Conservation (phyloP, 2,113 vertebrate species). For the Otocyon megalotis region DNA sequence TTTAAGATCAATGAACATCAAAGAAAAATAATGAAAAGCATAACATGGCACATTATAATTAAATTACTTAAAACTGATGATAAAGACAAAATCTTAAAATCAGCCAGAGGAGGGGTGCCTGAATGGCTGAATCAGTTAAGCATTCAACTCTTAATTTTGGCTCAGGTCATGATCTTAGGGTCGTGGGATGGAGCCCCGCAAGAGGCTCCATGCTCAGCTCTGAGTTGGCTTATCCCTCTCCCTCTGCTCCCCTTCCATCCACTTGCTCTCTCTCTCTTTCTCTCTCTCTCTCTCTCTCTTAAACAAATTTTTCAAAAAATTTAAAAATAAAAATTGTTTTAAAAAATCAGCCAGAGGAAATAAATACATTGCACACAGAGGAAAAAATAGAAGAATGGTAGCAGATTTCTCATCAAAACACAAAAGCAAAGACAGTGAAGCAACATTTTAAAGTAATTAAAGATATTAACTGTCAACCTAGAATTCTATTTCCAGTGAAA, state of each 20-base stretch:
- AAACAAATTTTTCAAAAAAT: neutral
- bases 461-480: neutral
- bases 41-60: neutral
- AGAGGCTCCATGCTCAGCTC: neutral
- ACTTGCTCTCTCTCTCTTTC: neutral
- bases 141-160: neutral
- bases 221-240: neutral
- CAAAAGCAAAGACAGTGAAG: neutral
- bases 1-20: neutral
- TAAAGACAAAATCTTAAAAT: slow-evolving; percentile 19
- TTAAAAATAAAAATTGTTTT: neutral
- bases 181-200: neutral
- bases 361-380: neutral
- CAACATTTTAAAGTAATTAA: neutral
- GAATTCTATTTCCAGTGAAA: neutral
- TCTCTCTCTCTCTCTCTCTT: neutral
- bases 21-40: neutral
- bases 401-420: neutral
- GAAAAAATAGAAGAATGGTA: neutral
- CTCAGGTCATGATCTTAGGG: neutral
- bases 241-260: neutral
- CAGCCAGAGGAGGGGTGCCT: neutral
- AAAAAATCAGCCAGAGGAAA: neutral
- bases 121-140: neutral
- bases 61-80: neutral